Evolutionary conservation across 2,888 invertebrate genomes (phyloP).

Genomic region (Yponomeuta plumbellus): DNA sequence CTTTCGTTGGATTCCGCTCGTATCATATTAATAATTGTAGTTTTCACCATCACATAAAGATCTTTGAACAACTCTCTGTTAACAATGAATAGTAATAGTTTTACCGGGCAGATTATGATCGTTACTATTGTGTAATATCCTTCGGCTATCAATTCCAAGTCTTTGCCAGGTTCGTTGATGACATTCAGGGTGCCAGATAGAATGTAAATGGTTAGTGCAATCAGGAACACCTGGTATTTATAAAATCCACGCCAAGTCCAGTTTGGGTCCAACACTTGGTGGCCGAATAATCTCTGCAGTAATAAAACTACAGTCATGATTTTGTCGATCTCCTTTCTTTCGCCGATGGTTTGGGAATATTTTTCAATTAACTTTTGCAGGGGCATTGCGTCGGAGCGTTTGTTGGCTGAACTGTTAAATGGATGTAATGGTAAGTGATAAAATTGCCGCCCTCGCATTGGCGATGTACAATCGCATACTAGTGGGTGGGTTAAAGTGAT

Average conservation of each 20-base stretch:
- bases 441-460: conserved; percentile 11
- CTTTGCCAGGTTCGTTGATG: conserved; percentile 30
- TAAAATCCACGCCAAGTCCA: conserved; percentile 45
- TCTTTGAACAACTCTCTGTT: conserved; percentile 34
- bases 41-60: conserved; percentile 42
- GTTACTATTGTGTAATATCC: conserved; percentile 45
- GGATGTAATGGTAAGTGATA: conserved; percentile 13
- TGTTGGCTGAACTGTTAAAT: background rate
- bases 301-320: conserved; percentile 35
- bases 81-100: conserved; percentile 36
- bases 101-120: conserved; percentile 33
- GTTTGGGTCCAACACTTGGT: conserved; percentile 47
- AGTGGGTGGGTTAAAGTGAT: too few species aligned
- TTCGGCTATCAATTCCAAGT: conserved; percentile 39
- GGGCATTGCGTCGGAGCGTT: conserved; percentile 24
- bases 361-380: conserved; percentile 28
- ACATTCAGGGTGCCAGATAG: conserved; percentile 44
- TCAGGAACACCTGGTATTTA: conserved; percentile 32
- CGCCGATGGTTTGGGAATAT: conserved; percentile 41
- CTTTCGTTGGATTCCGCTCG: conserved; percentile 29
- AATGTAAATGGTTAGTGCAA: conserved; percentile 40
- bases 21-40: conserved; percentile 34
- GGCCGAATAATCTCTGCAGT: conserved; percentile 42
- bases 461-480: too few species aligned
- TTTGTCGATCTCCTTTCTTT: conserved; percentile 40